Evolutionary conservation across 1,140 invertebrate species (phyloP), one percentile per base, ranked within the genome.

Genomic region (Aphaenogaster rudis): DNA sequence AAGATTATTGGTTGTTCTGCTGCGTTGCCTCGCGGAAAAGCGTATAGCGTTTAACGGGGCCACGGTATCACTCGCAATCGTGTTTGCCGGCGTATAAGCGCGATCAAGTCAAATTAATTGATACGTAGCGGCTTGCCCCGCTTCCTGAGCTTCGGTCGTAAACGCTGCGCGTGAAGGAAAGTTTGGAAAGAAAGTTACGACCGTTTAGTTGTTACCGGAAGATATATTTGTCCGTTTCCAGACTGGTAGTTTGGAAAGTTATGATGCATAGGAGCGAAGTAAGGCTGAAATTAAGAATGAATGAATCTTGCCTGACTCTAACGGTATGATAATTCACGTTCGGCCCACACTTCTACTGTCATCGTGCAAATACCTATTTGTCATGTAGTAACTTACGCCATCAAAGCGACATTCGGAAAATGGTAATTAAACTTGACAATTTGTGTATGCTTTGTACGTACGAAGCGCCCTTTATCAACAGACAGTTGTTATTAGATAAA

Each of bases 151-250:
- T 39, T 17, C 28, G 54, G 11, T 74, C 54, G 69, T 74, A 61
- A 84, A 74, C n/a, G 80, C 28, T 39, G 45, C 77, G 63, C 77
- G 80, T 61, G 11, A 33, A 59, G 54, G 17, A 74, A 82, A 82
- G 80, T 82, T 84, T 39, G 54, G 33, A 63, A 76, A 76, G 69
- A 74, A 76, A 76, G 54, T 84, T 81, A 57, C 28, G 50, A 67
- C 36, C 79, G 42, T 82, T 82, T 74, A 82, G 67, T 59, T 71
- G 69, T 42, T 76, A 69, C 33, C 57, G 69, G 69, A 63, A 74
- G 69, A 74, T 84, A 59, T 74, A 84, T 74, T 84, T 61, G 67
- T 76, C n/a, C 80, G 80, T 76, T 84, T 76, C 69, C 57, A 13
- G 80, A 39, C 54, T 15, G 2, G 9, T 11, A 84, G 69, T 74